Evolutionary conservation across 2,888 invertebrate genomes (phyloP).

Genomic region (Brachyptera putata): DNA sequence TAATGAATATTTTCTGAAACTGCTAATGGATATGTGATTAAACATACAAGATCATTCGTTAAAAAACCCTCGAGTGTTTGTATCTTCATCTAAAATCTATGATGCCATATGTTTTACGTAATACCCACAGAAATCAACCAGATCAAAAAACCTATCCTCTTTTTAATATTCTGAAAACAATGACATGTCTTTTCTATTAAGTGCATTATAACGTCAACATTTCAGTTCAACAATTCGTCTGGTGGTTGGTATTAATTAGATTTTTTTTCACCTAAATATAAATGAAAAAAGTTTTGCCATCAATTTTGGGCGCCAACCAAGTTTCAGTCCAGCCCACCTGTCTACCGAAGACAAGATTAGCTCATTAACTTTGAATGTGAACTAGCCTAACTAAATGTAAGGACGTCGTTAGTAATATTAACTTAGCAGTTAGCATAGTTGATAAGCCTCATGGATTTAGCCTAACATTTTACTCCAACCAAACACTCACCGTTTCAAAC

Average conservation of each 20-base stretch:
- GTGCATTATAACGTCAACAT: slow-evolving; percentile 21
- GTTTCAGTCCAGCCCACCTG: slow-evolving; percentile 9
- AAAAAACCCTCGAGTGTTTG: no score
- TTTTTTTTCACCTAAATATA: neutral
- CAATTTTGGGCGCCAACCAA: slow-evolving; percentile 8
- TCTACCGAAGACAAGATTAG: slow-evolving; percentile 5
- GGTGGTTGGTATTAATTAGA: slow-evolving; percentile 10
- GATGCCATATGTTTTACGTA: neutral
- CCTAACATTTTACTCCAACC: neutral
- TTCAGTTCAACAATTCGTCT: neutral
- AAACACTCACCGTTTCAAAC: neutral
- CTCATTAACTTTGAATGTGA: slow-evolving; percentile 1
- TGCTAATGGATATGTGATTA: no score
- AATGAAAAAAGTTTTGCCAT: neutral
- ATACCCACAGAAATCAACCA: no score
- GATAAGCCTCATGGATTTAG: slow-evolving; percentile 10
- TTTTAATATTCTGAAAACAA: no score
- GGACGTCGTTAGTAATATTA: slow-evolving; percentile 12
- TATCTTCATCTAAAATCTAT: no score
- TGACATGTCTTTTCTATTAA: slow-evolving; percentile 2
- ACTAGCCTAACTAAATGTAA: slow-evolving; percentile 11
- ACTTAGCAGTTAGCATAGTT: slow-evolving; percentile 7
- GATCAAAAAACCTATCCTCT: neutral
- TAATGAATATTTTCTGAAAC: no score
- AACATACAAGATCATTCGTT: no score